Conservation (phyloP, 2,888 invertebrate genomes). For the Ferrisia virgata region DNA sequence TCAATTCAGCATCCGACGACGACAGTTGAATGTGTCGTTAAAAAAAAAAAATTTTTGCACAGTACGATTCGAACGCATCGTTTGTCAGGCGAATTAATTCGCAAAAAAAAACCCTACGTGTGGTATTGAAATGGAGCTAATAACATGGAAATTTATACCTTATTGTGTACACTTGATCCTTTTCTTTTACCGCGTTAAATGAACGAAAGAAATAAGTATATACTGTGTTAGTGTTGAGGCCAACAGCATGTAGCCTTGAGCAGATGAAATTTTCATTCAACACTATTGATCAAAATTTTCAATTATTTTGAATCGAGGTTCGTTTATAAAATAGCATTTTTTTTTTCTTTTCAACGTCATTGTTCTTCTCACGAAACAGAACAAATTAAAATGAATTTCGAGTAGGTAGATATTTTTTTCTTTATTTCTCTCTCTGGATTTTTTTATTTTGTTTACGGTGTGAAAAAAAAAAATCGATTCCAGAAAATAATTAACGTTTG, state of each 20-base stretch:
- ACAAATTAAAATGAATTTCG: background rate
- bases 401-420: background rate
- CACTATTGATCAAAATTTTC: constrained; percentile 6
- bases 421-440: no score
- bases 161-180: no score
- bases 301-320: background rate
- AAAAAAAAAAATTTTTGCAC: background rate
- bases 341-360: background rate
- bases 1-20: background rate
- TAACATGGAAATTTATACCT: background rate
- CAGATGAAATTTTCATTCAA: background rate
- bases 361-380: background rate
- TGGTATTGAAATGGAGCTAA: background rate
- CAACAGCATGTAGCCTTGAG: background rate
- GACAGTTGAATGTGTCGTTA: background rate
- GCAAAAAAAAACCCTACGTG: background rate
- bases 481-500: background rate
- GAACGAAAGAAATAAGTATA: background rate
- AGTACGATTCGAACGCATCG: background rate
- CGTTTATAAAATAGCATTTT: background rate
- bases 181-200: background rate
- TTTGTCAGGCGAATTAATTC: background rate
- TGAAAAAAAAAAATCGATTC: background rate
- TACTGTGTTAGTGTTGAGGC: no score
- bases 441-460: background rate